phyloP scores from a whole-genome alignment of 2,888 invertebrate species.

The Tryphoninae sp. region DNA sequence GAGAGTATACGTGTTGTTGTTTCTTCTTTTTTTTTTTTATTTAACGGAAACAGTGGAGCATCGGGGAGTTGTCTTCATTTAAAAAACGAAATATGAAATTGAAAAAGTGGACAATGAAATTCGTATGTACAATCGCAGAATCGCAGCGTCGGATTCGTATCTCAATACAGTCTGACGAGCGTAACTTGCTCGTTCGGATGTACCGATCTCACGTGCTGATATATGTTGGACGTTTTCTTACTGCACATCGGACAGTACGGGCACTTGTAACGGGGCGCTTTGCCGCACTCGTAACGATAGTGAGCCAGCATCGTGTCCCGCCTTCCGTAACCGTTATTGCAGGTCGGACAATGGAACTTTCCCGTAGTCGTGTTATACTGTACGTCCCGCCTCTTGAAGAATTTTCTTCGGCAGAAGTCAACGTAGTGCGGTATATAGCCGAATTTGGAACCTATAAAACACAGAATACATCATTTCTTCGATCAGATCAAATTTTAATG shows the following conservation, averaged over 20 bases:
- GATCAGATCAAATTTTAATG: background rate
- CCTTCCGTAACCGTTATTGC: constrained; percentile 79
- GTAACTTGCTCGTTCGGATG: constrained; percentile 75
- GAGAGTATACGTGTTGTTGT: background rate
- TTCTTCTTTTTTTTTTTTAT: constrained; percentile 22
- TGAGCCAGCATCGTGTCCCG: constrained; percentile 79
- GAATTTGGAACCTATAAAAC: constrained; percentile 74
- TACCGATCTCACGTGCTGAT: constrained; percentile 77
- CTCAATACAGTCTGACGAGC: constrained; percentile 76
- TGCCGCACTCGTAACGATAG: constrained; percentile 80
- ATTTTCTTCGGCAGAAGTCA: constrained; percentile 67
- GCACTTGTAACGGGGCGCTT: constrained; percentile 79
- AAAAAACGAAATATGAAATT: constrained; percentile 27
- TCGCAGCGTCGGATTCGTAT: background rate
- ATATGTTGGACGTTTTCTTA: constrained; percentile 78
- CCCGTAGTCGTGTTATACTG: constrained; percentile 74
- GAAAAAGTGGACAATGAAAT: constrained; percentile 36
- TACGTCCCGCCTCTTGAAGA: constrained; percentile 68
- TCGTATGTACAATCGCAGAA: constrained; percentile 47
- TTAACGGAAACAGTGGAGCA: background rate
- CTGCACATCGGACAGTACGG: constrained; percentile 77
- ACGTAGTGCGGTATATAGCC: constrained; percentile 59
- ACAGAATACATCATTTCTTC: constrained; percentile 63
- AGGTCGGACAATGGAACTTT: constrained; percentile 79
- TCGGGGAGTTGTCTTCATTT: background rate